Conservation (phyloP, 2,888 invertebrate genomes). For the Ptychoptera contaminata region DNA sequence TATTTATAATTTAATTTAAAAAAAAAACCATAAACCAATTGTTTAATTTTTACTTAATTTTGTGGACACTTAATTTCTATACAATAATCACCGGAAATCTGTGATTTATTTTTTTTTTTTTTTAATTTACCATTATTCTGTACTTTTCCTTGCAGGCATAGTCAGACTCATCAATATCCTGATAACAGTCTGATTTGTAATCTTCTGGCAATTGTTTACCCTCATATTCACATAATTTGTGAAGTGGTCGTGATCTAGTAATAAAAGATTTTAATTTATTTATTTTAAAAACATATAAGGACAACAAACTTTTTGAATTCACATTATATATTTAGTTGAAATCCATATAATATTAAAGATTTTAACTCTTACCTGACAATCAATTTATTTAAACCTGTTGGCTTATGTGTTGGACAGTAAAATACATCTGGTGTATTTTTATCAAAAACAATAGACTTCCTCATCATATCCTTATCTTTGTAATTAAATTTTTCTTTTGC, state of each 20-base stretch:
- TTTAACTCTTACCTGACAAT: slow-evolving; percentile 47
- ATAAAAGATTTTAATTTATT: slow-evolving; percentile 12
- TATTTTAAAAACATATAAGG: background rate
- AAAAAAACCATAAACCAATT: background rate
- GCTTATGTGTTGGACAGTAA: slow-evolving; percentile 63
- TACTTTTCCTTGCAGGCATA: slow-evolving; percentile 69
- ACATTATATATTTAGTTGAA: no score
- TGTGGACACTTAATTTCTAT: background rate
- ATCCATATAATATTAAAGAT: no score
- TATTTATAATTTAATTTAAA: background rate
- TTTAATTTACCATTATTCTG: slow-evolving; percentile 48
- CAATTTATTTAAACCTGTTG: slow-evolving; percentile 56
- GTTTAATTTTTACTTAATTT: background rate
- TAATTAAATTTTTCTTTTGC: slow-evolving; percentile 17
- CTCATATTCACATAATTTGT: slow-evolving; percentile 58
- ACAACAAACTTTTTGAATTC: background rate
- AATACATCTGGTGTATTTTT: slow-evolving; percentile 65
- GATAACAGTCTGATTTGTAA: slow-evolving; percentile 64
- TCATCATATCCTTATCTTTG: slow-evolving; percentile 51
- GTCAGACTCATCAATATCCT: slow-evolving; percentile 62
- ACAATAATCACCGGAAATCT: background rate
- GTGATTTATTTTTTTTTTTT: slow-evolving; percentile 16
- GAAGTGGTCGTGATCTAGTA: slow-evolving; percentile 43
- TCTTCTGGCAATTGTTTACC: slow-evolving; percentile 51
- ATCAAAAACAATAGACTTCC: slow-evolving; percentile 63